Evolutionary conservation across 1,140 invertebrate genomes (phyloP).

Genomic region (Helicorthomorpha holstii): DNA sequence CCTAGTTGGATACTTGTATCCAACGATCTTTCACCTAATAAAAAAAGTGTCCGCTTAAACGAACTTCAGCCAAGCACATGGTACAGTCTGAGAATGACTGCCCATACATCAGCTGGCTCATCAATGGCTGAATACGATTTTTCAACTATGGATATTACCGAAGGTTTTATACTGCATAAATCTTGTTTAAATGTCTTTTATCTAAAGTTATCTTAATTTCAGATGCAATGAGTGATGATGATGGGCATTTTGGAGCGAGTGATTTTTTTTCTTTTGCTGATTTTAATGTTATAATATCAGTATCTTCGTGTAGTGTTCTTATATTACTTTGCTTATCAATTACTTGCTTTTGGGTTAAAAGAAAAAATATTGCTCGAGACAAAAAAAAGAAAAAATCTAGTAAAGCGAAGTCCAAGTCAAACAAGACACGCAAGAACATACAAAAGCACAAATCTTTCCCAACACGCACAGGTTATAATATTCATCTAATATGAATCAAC

Average conservation of each 20-base stretch:
- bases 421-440: background rate
- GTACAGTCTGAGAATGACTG: slow-evolving; percentile 26
- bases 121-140: slow-evolving; percentile 17
- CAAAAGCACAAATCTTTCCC: background rate
- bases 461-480: background rate
- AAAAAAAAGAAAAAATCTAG: background rate
- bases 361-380: too few species aligned
- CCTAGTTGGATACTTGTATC: slow-evolving; percentile 41
- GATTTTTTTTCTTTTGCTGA: background rate
- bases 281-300: background rate
- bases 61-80: slow-evolving; percentile 26
- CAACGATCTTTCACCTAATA: slow-evolving; percentile 46
- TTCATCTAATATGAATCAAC: background rate
- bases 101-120: slow-evolving; percentile 26
- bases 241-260: background rate
- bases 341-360: background rate
- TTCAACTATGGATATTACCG: slow-evolving; percentile 55
- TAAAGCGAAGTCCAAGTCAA: background rate
- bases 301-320: background rate
- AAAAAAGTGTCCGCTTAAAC: slow-evolving; percentile 22
- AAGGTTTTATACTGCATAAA: slow-evolving; percentile 44
- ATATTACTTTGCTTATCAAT: background rate
- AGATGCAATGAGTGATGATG: too few species aligned
- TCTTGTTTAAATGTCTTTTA: too few species aligned
- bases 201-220: too few species aligned